Base-by-base conservation (phyloP, 2,888 invertebrate genomes). In the Steromphala cineraria region DNA sequence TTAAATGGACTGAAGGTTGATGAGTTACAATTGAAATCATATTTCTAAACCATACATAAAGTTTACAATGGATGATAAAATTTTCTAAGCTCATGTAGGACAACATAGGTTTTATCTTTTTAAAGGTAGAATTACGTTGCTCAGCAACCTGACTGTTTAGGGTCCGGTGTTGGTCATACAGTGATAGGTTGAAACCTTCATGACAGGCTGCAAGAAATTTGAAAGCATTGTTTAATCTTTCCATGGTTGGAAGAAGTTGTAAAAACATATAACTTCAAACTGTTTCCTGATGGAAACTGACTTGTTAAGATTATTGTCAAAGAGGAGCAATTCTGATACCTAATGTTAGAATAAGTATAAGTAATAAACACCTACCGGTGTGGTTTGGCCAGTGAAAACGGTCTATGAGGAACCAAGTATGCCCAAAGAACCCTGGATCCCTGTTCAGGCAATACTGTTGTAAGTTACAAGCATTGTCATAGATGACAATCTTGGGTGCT, bases 71-170 rank as follows among this genome's bases (percentile, higher is more conserved):
- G 0, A 15, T 56, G 8, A 78, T 56, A 62, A 78, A 78, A 62
- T 78, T 55, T 8, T 78, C 78, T 5, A 40, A 55, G 17, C 28
- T 31, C 78, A 78, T 78, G 52, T 78, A 78, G 7, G 78, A 78
- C 15, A 78, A 19, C 78, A 78, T 78, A 15, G 31, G 24, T 62
- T 56, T 78, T 2, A 78, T 56, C 28, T 62, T 78, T 56, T 62
- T 62, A n/a, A 78, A 28, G 10, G 56, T 78, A 19, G 56, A 24
- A 62, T 78, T 78, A 2, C 56, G 31, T 62, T 78, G 78, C 36
- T 78, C 62, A 31, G 78, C 78, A 8, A 62, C 78, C 36, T 78
- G 78, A n/a, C n/a, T 56, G 15, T 78, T 78, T 0, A 78, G 17
- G 36, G 7, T 53, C 56, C n/a, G 13, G 19, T 19, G 40, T 15